These are phyloP conservation scores for Gulo gulo DNA, from an alignment of 2,113 vertebrate genomes.

Conservation along the genomic window DNA sequence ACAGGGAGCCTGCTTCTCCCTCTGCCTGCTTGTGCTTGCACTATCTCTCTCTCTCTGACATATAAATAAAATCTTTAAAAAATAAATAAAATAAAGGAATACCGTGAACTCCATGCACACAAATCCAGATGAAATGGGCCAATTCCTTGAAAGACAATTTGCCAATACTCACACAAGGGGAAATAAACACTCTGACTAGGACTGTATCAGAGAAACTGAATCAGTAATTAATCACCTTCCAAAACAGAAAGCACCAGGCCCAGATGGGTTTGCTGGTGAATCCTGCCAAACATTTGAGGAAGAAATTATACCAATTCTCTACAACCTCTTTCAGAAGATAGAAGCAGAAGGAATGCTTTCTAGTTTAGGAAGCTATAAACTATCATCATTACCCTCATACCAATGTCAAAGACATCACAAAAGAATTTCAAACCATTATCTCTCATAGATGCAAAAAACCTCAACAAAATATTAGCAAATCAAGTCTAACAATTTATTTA, in stretches of 20 bases:
- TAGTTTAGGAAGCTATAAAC: not conserved
- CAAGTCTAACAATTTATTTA: not conserved
- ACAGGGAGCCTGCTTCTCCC: too few species aligned
- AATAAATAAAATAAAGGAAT: not conserved
- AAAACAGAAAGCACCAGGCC: not conserved
- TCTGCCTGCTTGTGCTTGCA: too few species aligned
- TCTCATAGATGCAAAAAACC: not conserved
- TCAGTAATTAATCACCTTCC: not conserved
- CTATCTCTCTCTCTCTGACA: too few species aligned
- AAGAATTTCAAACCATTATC: not conserved
- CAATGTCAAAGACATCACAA: not conserved
- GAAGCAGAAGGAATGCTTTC: not conserved
- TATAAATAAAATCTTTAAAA: too few species aligned
- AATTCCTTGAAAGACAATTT: not conserved
- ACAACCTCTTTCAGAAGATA: not conserved
- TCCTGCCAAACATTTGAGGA: not conserved
- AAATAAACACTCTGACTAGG: not conserved
- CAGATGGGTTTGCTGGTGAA: not conserved
- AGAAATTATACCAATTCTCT: not conserved
- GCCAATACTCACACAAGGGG: not conserved
- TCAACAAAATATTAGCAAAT: not conserved
- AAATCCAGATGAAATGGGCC: not conserved
- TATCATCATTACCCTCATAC: not conserved
- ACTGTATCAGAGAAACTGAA: not conserved
- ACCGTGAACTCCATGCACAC: not conserved